phyloP scores from a whole-genome alignment of 2,888 invertebrate species.

The Acheta domesticus region DNA sequence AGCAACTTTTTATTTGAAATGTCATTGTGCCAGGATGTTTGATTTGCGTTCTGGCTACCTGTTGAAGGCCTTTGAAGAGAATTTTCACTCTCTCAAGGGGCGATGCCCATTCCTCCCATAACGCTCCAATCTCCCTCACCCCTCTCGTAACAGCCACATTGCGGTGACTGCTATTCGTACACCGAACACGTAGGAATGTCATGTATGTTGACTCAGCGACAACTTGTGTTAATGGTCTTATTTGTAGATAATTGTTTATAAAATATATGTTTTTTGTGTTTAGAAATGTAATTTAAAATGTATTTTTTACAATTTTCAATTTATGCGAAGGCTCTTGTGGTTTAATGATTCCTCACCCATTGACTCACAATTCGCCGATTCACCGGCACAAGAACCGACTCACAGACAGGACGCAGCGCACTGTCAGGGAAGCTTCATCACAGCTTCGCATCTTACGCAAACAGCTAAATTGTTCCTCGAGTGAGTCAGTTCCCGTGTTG shows the following conservation, averaged over 20 bases:
- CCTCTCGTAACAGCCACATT: no score
- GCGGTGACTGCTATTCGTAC: no score
- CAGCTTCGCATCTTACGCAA: not conserved
- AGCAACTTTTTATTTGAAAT: no score
- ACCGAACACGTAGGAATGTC: no score
- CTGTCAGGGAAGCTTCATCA: no score
- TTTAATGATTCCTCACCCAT: not conserved
- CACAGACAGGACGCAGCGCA: not conserved
- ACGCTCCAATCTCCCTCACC: no score
- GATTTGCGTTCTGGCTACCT: no score
- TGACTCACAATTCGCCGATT: not conserved
- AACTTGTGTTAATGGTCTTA: not conserved
- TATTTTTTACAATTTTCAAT: slow-evolving; percentile 5
- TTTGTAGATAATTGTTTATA: not conserved
- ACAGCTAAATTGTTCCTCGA: not conserved
- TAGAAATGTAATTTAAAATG: not conserved
- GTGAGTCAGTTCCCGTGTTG: not conserved
- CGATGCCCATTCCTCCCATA: no score
- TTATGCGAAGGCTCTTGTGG: slow-evolving; percentile 7
- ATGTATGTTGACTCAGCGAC: not conserved
- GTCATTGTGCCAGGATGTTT: no score
- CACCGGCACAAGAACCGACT: not conserved
- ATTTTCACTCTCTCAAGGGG: no score
- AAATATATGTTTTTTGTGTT: not conserved
- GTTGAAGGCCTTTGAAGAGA: no score